These are phyloP conservation scores for Crioceris asparagi DNA, from an alignment of 2,888 invertebrate species.

Conservation along the genomic window DNA sequence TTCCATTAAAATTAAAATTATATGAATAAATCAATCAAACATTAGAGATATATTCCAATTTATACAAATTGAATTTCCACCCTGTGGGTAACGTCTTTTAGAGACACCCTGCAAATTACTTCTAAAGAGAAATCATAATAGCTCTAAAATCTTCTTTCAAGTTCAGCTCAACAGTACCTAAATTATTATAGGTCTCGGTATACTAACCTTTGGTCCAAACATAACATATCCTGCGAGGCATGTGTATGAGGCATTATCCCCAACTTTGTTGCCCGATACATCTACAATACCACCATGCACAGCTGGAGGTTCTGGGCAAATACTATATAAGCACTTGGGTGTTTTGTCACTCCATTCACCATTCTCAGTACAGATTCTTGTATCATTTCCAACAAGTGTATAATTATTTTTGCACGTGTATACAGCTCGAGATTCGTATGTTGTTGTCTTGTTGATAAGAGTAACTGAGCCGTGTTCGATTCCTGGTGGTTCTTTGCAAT, in stretches of 20 bases:
- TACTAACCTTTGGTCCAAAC: constrained; percentile 65
- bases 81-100: no score
- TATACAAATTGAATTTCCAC: no score
- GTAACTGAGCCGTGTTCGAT: constrained; percentile 64
- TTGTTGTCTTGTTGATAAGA: constrained; percentile 60
- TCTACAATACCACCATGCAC: constrained; percentile 66
- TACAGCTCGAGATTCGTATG: constrained; percentile 63
- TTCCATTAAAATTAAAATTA: no score
- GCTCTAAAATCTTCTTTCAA: no score
- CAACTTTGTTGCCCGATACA: constrained; percentile 63
- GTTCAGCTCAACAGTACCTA: no score
- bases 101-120: no score
- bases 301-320: constrained; percentile 77
- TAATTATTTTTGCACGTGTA: constrained; percentile 78
- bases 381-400: constrained; percentile 65
- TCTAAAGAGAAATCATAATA: no score
- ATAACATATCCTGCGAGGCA: constrained; percentile 78
- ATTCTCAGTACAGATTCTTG: constrained; percentile 60
- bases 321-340: constrained; percentile 73
- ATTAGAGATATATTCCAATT: no score
- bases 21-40: no score
- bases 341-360: constrained; percentile 69
- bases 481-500: constrained; percentile 60
- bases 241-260: constrained; percentile 68
- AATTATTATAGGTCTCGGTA: no score